Conservation (phyloP, 2,113 vertebrate species). For the Callospermophilus lateralis region DNA sequence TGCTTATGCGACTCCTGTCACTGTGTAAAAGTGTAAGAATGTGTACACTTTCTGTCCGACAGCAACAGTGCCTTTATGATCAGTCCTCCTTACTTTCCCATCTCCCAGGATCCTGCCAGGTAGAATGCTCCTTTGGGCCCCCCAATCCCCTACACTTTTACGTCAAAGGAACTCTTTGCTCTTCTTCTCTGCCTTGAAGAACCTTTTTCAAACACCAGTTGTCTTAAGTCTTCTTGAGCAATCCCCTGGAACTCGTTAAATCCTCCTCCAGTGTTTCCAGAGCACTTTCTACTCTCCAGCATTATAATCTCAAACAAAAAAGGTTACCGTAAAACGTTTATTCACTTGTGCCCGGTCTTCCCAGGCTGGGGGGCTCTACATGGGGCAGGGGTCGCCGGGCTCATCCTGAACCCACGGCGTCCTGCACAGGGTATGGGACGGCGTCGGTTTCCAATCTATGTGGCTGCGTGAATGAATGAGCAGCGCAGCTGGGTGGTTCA, state of each 20-base stretch:
- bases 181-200: background rate
- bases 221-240: background rate
- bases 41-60: too few species aligned
- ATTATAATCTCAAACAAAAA: background rate
- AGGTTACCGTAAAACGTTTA: fast-evolving
- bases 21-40: background rate
- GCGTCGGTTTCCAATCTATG: fast-evolving
- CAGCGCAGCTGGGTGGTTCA: fast-evolving
- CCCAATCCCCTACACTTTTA: background rate
- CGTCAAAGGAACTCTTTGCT: background rate
- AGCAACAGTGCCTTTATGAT: background rate
- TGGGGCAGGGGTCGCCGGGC: background rate
- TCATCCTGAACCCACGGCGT: background rate
- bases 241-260: background rate
- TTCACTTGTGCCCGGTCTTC: background rate
- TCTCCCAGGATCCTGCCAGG: background rate
- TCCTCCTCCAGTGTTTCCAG: background rate
- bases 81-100: background rate
- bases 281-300: background rate
- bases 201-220: background rate
- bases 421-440: background rate
- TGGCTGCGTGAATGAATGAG: background rate
- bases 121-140: background rate
- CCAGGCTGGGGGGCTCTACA: background rate
- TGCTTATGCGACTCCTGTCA: background rate